Evolutionary conservation across 2,888 invertebrate species (phyloP), one percentile per base, ranked within the genome.

Genomic region (Leucoptera coffeella): DNA sequence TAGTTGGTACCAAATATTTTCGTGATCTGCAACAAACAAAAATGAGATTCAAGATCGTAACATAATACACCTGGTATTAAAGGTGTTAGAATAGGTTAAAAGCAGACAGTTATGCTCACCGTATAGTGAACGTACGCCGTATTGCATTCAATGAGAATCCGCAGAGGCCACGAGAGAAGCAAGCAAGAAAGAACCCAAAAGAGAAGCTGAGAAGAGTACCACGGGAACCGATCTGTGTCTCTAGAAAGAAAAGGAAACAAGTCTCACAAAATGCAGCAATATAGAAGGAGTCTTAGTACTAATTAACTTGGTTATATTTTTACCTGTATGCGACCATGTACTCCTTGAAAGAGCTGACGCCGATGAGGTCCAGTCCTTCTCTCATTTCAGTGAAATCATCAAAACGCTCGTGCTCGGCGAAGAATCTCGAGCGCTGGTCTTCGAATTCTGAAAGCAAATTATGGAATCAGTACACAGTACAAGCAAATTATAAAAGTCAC

Each of bases 371-470:
- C 34, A 88, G 62, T 0, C 87, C 86, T 46, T 88, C 87, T 2
- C 82, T 62, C 75, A 85, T 86, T 57, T 89, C 87, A 82, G 87
- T 83, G 50, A 87, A 88, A 51, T 88, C 87, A 43, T 89, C 88
- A 30, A 81, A 75, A 12, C 82, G 61, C 48, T 87, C 87, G 54
- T 87, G 83, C 35, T 85, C 85, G 29, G 82, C 80, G 37, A 78
- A 89, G 54, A 89, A 89, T 39, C 82, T 62, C 10, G 82, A 78
- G 32, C 88, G 64, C 46, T 87, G 86, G 35, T 85, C 85, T 51
- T 89, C 87, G 43, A 87, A 89, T 50, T 88, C 87, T 48, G 74
- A 22, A 47, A 52, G 33, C 34, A 13, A 8, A 17, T 7, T 17
- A n/a, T n/a, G n/a, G n/a, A n/a, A n/a, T n/a, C n/a, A n/a, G n/a